Conservation (phyloP, 2,888 invertebrate species). For the Aphodius granarius region DNA sequence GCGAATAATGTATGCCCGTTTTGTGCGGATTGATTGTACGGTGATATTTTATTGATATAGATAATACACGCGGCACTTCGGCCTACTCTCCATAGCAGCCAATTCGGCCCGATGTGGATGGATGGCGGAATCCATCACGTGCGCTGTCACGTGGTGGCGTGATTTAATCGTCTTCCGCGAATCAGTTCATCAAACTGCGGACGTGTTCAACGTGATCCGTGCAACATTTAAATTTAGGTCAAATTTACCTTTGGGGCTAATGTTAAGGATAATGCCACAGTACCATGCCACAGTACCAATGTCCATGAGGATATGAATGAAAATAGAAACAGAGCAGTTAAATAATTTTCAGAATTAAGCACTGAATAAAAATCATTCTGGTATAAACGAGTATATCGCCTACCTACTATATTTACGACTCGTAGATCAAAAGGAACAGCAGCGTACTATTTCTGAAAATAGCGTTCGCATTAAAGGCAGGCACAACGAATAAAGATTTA, state of each 20-base stretch:
- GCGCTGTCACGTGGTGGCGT: slow-evolving; percentile 13
- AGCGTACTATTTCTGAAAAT: slow-evolving; percentile 16
- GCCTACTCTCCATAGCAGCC: background rate
- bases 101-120: background rate
- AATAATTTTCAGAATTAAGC: background rate
- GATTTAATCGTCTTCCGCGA: slow-evolving; percentile 12
- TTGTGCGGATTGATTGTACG: slow-evolving; percentile 24
- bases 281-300: too few relatives aligned
- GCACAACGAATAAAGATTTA: slow-evolving; percentile 46
- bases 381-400: background rate
- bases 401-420: background rate
- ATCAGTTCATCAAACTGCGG: slow-evolving; percentile 1
- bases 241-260: too few relatives aligned
- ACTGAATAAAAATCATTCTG: background rate
- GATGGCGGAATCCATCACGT: slow-evolving; percentile 9
- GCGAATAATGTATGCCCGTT: slow-evolving; percentile 28
- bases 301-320: too few relatives aligned
- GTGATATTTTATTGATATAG: slow-evolving; percentile 5
- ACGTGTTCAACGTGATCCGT: background rate
- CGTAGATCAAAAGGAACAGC: slow-evolving; percentile 9
- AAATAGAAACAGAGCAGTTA: too few relatives aligned
- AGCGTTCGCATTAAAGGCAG: slow-evolving; percentile 15
- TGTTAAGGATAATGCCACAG: too few relatives aligned
- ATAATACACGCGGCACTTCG: slow-evolving; percentile 3
- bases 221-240: background rate